phyloP scores from a whole-genome alignment of 2,888 invertebrate genomes.

The Tricholauxania praeusta region DNA sequence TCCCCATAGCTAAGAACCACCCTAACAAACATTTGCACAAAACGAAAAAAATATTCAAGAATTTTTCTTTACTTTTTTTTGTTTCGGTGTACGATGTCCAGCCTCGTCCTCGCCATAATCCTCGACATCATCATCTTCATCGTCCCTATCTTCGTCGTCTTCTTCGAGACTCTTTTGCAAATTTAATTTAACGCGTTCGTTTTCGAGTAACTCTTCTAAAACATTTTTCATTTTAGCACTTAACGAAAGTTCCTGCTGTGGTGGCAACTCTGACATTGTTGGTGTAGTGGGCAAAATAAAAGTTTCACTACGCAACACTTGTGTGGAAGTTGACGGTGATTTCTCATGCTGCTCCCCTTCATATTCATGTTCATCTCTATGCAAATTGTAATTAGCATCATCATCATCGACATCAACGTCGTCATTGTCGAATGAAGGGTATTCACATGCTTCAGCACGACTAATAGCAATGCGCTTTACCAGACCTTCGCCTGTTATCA shows the following conservation, averaged over 20 bases:
- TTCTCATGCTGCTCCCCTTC: conserved; percentile 34
- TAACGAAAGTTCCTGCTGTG: conserved; percentile 62
- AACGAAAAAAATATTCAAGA: too few species aligned
- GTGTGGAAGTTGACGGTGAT: conserved; percentile 37
- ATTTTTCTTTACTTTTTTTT: too few species aligned
- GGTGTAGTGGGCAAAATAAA: conserved; percentile 54
- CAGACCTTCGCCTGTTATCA: conserved; percentile 66
- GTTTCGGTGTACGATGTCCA: too few species aligned
- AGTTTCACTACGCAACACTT: conserved; percentile 59
- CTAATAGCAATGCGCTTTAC: conserved; percentile 66
- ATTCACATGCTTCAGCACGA: conserved; percentile 56
- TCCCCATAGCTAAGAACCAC: too few species aligned
- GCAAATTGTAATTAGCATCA: conserved; percentile 38
- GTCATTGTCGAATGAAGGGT: conserved; percentile 57
- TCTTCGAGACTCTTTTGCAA: conserved; percentile 67
- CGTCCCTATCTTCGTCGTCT: conserved; percentile 50
- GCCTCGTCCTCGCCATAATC: conserved; percentile 39
- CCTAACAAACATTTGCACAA: too few species aligned
- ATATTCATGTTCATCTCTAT: conserved; percentile 33
- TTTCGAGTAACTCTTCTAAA: conserved; percentile 66
- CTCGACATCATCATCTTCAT: conserved; percentile 47
- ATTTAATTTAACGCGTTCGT: conserved; percentile 68
- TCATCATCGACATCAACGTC: conserved; percentile 39
- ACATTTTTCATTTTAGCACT: conserved; percentile 70
- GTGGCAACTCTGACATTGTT: conserved; percentile 25